Conservation (phyloP, 2,113 vertebrate species). For the Percina caprodes region DNA sequence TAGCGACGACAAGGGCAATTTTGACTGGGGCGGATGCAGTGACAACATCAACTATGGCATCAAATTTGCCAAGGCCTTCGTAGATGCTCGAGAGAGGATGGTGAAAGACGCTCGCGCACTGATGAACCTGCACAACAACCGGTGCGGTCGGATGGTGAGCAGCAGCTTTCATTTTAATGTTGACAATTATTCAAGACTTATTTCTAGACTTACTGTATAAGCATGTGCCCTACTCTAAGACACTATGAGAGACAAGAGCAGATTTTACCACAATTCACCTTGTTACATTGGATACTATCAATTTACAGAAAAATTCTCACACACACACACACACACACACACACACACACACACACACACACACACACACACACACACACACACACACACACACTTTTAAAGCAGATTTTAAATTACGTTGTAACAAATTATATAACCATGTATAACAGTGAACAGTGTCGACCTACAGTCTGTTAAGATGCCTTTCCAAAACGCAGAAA, state of each 20-base stretch:
- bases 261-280: not conserved
- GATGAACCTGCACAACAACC: slow-evolving; percentile 99
- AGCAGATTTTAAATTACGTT: too few species aligned
- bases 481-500: too few species aligned
- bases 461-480: too few species aligned
- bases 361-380: too few species aligned
- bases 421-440: too few species aligned
- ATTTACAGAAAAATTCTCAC: not conserved
- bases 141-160: slow-evolving; percentile 96
- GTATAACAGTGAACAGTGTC: too few species aligned
- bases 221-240: not conserved
- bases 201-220: not conserved
- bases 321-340: too few species aligned
- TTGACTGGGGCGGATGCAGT: slow-evolving; percentile 98
- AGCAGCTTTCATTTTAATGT: not conserved
- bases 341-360: too few species aligned
- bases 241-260: not conserved
- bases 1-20: slow-evolving; percentile 90
- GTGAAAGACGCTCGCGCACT: slow-evolving; percentile 94
- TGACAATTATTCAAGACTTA: not conserved
- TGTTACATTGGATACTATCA: not conserved
- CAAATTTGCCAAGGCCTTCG: slow-evolving; percentile 95
- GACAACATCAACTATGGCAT: slow-evolving; percentile 98
- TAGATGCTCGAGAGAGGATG: slow-evolving; percentile 95
- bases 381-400: too few species aligned